Evolutionary conservation across 2,113 vertebrate species (phyloP), one percentile per base, ranked within the genome.

Genomic region (Craseonycteris thonglongyai): DNA sequence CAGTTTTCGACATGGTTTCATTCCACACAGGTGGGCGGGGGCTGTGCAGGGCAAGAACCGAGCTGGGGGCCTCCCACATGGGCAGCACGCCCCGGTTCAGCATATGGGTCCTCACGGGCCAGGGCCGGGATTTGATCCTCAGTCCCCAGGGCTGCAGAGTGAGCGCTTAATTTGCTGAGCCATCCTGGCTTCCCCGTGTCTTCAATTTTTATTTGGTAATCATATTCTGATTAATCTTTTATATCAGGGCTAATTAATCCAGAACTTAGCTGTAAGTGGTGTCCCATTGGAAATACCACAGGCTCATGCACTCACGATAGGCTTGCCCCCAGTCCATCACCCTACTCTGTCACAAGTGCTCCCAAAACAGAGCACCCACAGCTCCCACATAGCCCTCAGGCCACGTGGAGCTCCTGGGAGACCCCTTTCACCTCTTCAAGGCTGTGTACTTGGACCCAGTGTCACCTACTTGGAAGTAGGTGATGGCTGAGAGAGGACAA

Each of bases 291-390:
- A 63, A 76, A 59, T 24, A 3, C 26, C 1, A 0, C 2, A 63
- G 85, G 54, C 19, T 56, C 2, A 0, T 0, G 2, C 6, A 1
- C 9, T 0, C 0, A 4, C 16, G 18, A 5, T 9, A n/a, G 35
- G 11, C 54, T 40, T 38, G 1, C 3, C 28, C 10, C 51, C 26
- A 7, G 4, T 6, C 54, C 2, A 2, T 28, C 1, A 7, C 33
- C 40, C 58, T 26, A 1, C 59, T 33, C 40, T 40, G 21, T 45
- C 65, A 22, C 38, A 49, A 5, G 7, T 38, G n/a, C 38, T 51
- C 10, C 19, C 58, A 28, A 63, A 3, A 42, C 28, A 72, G 66
- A 58, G 13, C 21, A 16, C 26, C 0, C 28, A 3, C 3, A 14
- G 22, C 18, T 35, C 38, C 56, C 35, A 19, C 35, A 18, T 22